These are phyloP conservation scores for Podarcis raffonei DNA, from an alignment of 2,113 vertebrate genomes.

Conservation along the genomic window DNA sequence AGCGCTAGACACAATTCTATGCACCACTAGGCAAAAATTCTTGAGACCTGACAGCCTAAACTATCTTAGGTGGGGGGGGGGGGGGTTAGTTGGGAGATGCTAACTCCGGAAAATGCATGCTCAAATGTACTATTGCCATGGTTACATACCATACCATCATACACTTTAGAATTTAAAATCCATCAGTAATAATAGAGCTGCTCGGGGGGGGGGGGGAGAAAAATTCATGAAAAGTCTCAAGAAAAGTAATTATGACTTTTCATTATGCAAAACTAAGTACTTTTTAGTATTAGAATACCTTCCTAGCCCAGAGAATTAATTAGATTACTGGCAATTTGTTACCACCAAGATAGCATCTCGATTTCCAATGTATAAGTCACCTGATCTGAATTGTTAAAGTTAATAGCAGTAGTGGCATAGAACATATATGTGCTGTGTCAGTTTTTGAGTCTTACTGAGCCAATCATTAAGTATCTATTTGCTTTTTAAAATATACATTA, in stretches of 20 bases:
- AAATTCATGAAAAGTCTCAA: conserved; percentile 17
- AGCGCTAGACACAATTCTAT: conserved; percentile 29
- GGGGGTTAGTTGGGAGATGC: conserved; percentile 9
- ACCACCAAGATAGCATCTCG: not conserved
- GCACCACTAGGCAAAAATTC: conserved; percentile 1
- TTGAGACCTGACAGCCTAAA: conserved; percentile 32
- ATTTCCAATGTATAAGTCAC: not conserved
- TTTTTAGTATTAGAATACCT: not conserved
- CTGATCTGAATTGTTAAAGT: not conserved
- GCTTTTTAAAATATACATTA: conserved; percentile 51
- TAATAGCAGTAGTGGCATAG: not conserved
- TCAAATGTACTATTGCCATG: conserved; percentile 34
- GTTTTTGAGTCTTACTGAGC: not conserved
- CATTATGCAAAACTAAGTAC: conserved; percentile 7
- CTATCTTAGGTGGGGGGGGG: conserved; percentile 23
- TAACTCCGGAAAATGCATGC: not conserved
- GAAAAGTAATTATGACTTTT: conserved; percentile 42
- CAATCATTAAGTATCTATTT: not conserved
- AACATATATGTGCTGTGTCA: not conserved
- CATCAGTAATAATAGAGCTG: conserved; percentile 20
- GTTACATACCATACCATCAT: conserved; percentile 39
- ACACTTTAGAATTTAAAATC: conserved; percentile 37
- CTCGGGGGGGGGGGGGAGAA: not conserved
- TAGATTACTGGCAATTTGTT: not conserved
- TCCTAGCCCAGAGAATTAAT: not conserved